Percentiles rank a stretch among this genome's conserved stretches.
Conservation (phyloP, 2,888 invertebrate species). For the Pyralis farinalis region DNA sequence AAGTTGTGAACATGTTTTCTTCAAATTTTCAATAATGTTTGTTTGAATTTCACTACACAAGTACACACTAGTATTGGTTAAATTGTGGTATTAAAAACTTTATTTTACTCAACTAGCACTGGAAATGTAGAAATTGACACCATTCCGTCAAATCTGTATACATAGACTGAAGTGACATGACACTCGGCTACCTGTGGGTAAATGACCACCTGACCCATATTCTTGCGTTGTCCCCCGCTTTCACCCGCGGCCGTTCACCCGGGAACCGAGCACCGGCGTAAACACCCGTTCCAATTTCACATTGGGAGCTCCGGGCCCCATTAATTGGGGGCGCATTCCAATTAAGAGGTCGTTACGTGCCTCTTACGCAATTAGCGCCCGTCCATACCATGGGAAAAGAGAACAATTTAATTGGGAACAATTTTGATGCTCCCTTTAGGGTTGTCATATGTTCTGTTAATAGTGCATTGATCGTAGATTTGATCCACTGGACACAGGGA, state of each 20-base stretch:
- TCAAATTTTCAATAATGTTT: too few species aligned
- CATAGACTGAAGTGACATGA: conserved; percentile 35
- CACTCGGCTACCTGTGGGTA: conserved; percentile 64
- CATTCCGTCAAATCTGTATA: conserved; percentile 31
- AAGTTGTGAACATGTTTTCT: too few species aligned
- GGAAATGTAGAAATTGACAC: conserved; percentile 33
- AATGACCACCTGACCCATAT: conserved; percentile 79
- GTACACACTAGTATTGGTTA: too few species aligned
- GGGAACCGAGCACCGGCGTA: conserved; percentile 54
- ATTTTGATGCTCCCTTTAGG: background rate
- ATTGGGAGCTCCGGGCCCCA: conserved; percentile 57
- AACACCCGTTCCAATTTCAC: conserved; percentile 67
- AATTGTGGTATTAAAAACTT: too few species aligned
- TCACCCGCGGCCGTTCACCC: conserved; percentile 76
- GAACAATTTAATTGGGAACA: conserved; percentile 7
- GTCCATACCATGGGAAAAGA: conserved; percentile 31
- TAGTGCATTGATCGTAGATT: too few species aligned
- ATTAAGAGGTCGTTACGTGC: conserved; percentile 71
- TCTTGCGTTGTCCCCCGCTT: conserved; percentile 52
- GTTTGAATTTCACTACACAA: too few species aligned
- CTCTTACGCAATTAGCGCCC: conserved; percentile 72
- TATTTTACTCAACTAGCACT: too few species aligned
- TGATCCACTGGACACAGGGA: too few species aligned
- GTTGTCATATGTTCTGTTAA: too few species aligned
- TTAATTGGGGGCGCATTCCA: conserved; percentile 77